These are phyloP conservation scores for Drosophila phalerata DNA, from an alignment of 2,888 invertebrate genomes.

Conservation along the genomic window DNA sequence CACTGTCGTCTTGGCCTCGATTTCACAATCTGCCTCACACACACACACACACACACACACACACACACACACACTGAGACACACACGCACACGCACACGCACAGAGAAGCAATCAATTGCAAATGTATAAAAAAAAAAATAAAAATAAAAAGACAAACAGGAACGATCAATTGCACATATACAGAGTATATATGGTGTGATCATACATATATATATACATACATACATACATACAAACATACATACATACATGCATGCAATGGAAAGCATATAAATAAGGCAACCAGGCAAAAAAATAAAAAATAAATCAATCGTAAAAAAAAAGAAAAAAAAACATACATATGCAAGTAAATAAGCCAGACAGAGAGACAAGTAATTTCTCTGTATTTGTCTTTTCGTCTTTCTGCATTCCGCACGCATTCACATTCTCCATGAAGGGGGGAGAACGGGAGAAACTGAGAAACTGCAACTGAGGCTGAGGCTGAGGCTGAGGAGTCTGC, in stretches of 20 bases:
- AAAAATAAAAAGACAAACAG: background rate
- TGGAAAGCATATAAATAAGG: slow-evolving; percentile 21
- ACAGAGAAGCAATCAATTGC: background rate
- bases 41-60: slow-evolving; percentile 9
- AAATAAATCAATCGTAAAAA: too few relatives aligned
- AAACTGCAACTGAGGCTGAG: background rate
- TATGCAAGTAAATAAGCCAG: slow-evolving; percentile 53
- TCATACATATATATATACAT: background rate
- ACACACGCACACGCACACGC: slow-evolving; percentile 9
- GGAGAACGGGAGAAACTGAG: background rate
- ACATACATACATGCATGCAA: slow-evolving; percentile 12
- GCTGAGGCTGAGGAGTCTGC: slow-evolving; percentile 13
- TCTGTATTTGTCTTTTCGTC: slow-evolving; percentile 3
- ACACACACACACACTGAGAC: background rate
- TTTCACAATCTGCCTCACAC: slow-evolving; percentile 56
- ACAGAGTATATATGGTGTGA: slow-evolving; percentile 5
- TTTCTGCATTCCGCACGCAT: slow-evolving; percentile 8
- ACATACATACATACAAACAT: background rate
- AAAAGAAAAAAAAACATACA: too few relatives aligned
- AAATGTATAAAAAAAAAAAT: background rate
- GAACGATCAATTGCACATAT: slow-evolving; percentile 4
- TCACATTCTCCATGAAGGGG: slow-evolving; percentile 15
- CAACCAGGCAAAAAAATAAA: too few relatives aligned
- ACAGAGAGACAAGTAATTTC: slow-evolving; percentile 19
- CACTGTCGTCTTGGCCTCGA: slow-evolving; percentile 71